These are phyloP conservation scores for Heliangelus exortis DNA, from an alignment of 2,797 vertebrate species.

Conservation along the genomic window DNA sequence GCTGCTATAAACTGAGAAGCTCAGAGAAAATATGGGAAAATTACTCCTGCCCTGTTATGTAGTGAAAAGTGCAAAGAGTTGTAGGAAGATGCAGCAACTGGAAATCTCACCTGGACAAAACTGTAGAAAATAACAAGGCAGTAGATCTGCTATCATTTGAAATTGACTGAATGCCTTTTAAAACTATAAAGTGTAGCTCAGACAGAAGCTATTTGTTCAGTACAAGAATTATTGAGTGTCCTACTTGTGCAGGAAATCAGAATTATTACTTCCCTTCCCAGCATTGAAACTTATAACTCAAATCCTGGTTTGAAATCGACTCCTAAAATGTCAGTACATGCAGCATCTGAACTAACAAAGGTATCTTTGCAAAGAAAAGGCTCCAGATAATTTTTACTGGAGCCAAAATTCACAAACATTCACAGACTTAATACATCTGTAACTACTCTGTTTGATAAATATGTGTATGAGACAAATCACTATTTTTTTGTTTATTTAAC, in stretches of 20 bases:
- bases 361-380: neutral
- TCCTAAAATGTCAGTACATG: neutral
- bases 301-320: neutral
- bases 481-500: neutral
- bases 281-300: neutral
- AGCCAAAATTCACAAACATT: neutral
- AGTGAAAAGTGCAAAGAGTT: neutral
- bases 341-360: neutral
- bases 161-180: neutral
- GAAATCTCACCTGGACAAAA: neutral
- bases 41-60: neutral
- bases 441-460: neutral
- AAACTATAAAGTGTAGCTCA: neutral
- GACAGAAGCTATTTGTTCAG: neutral
- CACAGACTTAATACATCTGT: neutral
- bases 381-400: neutral
- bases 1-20: neutral
- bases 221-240: neutral
- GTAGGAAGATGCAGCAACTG: neutral
- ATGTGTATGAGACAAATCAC: neutral
- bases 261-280: constrained; percentile 15
- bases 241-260: neutral
- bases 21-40: neutral
- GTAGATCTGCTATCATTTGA: neutral
- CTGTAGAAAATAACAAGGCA: neutral